Evolutionary conservation across 2,113 vertebrate genomes (phyloP), one percentile per base, ranked within the genome.

Genomic region (Calyptommatus sinebrachiatus): DNA sequence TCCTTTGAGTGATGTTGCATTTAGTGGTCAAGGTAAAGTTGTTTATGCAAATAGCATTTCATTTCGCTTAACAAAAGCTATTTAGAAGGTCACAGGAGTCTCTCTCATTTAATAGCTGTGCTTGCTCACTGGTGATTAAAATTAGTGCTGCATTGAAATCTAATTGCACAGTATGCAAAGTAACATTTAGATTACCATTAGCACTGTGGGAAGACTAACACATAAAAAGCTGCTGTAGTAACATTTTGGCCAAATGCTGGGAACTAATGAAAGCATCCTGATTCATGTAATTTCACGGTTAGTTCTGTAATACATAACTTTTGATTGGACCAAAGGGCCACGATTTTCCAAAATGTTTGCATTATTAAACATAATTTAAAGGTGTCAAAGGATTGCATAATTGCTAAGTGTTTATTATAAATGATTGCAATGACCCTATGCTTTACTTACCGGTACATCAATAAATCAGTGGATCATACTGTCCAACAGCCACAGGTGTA

Each of bases 271-370:
- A 21, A 73, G 77, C 81, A 28, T 76, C 10, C 26, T 41, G 83
- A 18, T 84, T 67, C 77, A 66, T 72, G 14, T 79, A 69, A 84
- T 6, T 9, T 4, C 65, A 0, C 60, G 45, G 84, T 80, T 86
- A 74, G 48, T 81, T 82, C 78, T 67, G 14, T 11, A 70, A 0
- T 71, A 48, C 45, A 16, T 7, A 73, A 50, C 1, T 16, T 73
- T 80, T 21, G 71, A 78, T 7, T 45, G 9, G 41, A 86, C 81
- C 24, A 77, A 80, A 85, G 79, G 72, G 24, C 82, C 26, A 41
- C 1, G 68, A 46, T 45, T 72, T 9, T 7, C 76, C 75, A 67
- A 41, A 85, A 83, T 41, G 71, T 0, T 3, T 69, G 71, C 12
- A 48, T 79, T 8, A 76, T 41, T 41, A 41, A 41, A 41, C 35